phyloP scores from a whole-genome alignment of 2,797 vertebrate genomes.

The Microchirus variegatus region DNA sequence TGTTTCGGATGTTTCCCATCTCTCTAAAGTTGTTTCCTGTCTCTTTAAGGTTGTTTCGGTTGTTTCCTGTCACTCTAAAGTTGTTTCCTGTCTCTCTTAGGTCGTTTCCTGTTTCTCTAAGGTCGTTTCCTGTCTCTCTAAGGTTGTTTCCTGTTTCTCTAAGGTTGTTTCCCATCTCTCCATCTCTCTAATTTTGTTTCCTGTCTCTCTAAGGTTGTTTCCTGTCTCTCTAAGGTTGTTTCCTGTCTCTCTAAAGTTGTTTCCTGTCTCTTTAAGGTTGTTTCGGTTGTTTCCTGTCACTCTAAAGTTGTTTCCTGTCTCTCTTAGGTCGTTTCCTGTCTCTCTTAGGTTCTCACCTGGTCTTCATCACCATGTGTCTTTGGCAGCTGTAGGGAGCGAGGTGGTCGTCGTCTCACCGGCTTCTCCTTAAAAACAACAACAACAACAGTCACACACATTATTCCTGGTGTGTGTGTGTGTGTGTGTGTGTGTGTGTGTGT shows the following conservation, averaged over 20 bases:
- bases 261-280: not conserved
- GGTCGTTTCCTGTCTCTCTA: not conserved
- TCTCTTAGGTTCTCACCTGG: conserved; percentile 51
- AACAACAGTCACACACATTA: not conserved
- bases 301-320: no score
- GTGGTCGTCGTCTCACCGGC: conserved; percentile 72
- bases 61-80: not conserved
- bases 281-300: not conserved
- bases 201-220: not conserved
- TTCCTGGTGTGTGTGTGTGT: not conserved
- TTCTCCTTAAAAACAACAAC: conserved; percentile 50
- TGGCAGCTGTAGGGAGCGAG: conserved; percentile 60
- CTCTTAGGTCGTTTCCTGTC: no score
- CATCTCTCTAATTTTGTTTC: not conserved
- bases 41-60: not conserved
- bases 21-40: no score
- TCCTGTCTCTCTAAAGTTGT: not conserved
- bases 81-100: no score
- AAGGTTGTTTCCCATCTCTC: not conserved
- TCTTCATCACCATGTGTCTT: conserved; percentile 33
- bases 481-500: not conserved
- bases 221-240: no score
- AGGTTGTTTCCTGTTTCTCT: not conserved
- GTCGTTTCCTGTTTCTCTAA: not conserved
- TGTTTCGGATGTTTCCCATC: no score